Evolutionary conservation across 1,140 invertebrate genomes (phyloP), one percentile per base, ranked within the genome.

Genomic region (Leptopilina clavipes): DNA sequence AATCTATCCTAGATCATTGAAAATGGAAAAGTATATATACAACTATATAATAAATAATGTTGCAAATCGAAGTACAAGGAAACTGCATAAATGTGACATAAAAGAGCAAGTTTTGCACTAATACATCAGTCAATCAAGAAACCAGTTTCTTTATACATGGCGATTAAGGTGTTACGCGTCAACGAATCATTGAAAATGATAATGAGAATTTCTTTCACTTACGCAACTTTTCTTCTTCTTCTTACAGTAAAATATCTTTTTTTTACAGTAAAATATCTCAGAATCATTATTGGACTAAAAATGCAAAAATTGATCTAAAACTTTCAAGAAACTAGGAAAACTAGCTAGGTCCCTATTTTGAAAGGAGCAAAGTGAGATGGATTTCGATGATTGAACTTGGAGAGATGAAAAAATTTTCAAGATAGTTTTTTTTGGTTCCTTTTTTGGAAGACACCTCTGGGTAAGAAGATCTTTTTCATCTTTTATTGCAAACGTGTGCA

Each of bases 131-230:
- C 6, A 7, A 65, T 65, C 70, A 52, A 65, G 9, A 40, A 54
- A 65, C 22, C 59, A 12, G 59, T 65, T 31, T 31, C 11, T 10
- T 3, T 31, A 31, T 31, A 31, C 37, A 65, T 59, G 1, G 79
- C 81, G 40, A 84, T 83, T 81, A 79, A 81, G 73, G 71, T 82
- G 74, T 81, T 83, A 81, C 81, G 76, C 72, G 48, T 56, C 18
- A 56, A 56, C 22, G 56, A 31, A 14, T 65, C 56, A 65, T 19
- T 65, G 56, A 18, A 65, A 65, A 65, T 5, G 22, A 65, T 65
- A 11, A 52, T 65, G 56, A 65, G 56, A 12, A 65, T 65, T 65
- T 65, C 56, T 65, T 65, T 65, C 56, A 31, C 19, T 65, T 31
- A 65, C 19, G 56, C 22, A 40, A 40, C 37, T 40, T 31, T 19